Base-by-base conservation (phyloP, 2,888 invertebrate genomes). In the Congeria kusceri region DNA sequence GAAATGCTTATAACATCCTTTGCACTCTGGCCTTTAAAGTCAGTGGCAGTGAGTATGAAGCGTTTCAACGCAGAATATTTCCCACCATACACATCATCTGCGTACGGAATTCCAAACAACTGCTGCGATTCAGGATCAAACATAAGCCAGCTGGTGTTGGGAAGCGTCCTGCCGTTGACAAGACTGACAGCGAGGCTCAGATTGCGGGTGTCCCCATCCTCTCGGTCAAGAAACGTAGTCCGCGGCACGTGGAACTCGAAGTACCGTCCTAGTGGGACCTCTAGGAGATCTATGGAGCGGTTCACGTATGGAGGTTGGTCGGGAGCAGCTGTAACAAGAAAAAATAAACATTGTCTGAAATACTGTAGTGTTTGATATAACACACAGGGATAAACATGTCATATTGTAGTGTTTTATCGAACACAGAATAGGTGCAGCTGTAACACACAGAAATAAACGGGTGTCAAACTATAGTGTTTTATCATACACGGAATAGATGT, bases 121-220 rank as follows among this genome's bases (percentile, higher is more conserved):
- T 77, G 79, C 80, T 91, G 89, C 0, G 69, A 66, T 1, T 66
- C 46, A 23, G 64, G 44, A 58, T 91, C 86, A 25, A 91, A 86
- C 72, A 86, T 85, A 7, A 91, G 76, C 90, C 90, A 91, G 32
- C 84, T 83, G 64, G 69, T 71, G 29, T 32, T 20, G 13, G 84
- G 83, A 5, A 87, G 72, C 11, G 87, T 68, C 4, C 79, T 68
- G 23, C 85, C 84, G 59, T 80, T 83, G 0, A 77, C 71, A 9
- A 82, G 76, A 23, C 83, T 78, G 47, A 90, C 72, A 23, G 77
- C 73, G 49, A 91, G 80, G 27, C 77, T 77, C 25, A 91, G 76
- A 9, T 82, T 70, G 44, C 83, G 66, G 0, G 91, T 89, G 72
- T 87, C 80, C 0, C 90, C 91, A 74, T 91, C 91, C 64, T 89